A percentile compares a stretch with the other conserved stretches of the same genome.
Conservation (phyloP, 2,113 vertebrate genomes). For the Gyps fulvus region DNA sequence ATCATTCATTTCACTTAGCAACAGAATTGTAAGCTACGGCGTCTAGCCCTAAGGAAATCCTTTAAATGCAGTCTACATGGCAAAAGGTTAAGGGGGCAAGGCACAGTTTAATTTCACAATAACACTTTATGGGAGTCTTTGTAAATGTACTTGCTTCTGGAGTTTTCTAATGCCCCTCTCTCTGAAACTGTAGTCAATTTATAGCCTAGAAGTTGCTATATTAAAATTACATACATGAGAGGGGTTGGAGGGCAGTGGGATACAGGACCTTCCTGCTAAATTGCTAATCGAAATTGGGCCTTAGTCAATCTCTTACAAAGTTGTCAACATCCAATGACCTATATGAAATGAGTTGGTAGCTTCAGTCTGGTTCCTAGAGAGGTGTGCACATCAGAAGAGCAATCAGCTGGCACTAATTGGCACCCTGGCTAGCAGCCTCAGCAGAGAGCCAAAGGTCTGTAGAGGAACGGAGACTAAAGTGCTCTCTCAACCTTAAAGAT, state of each 20-base stretch:
- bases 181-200: not conserved
- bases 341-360: not conserved
- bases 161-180: not conserved
- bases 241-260: not conserved
- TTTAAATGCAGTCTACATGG: conserved; percentile 26
- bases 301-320: not conserved
- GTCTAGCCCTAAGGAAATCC: conserved; percentile 25
- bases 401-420: conserved; percentile 40
- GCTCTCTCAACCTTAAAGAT: not conserved
- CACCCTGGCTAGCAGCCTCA: not conserved
- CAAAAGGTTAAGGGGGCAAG: conserved; percentile 13
- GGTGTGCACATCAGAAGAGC: conserved; percentile 13
- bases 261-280: not conserved
- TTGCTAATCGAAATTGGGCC: not conserved
- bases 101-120: conserved; percentile 34
- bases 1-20: conserved; percentile 23
- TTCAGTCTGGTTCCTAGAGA: not conserved
- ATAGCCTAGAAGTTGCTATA: not conserved
- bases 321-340: conserved; percentile 12
- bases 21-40: not conserved
- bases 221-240: not conserved
- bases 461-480: not conserved
- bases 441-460: not conserved
- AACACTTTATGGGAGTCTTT: not conserved
- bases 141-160: conserved; percentile 19